phyloP scores from a whole-genome alignment of 2,888 invertebrate genomes.

The Pseudanteris insignis region DNA sequence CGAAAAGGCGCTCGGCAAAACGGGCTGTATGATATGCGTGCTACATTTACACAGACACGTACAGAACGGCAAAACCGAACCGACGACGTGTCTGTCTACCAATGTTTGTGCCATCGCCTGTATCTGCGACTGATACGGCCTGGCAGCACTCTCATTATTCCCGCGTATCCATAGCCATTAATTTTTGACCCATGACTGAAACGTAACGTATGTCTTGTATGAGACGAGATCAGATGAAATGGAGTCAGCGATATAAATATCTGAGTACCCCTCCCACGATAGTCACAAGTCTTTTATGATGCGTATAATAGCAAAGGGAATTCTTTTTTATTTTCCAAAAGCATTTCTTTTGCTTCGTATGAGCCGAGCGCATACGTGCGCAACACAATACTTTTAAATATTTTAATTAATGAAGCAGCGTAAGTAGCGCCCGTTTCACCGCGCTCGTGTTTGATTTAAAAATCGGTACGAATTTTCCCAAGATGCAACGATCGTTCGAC shows the following conservation, averaged over 20 bases:
- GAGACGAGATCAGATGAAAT: slow-evolving; percentile 42
- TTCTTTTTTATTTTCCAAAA: slow-evolving; percentile 32
- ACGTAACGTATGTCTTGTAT: slow-evolving; percentile 45
- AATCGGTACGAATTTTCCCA: too few species aligned
- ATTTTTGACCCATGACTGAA: slow-evolving; percentile 53
- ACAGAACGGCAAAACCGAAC: slow-evolving; percentile 45
- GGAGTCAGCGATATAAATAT: slow-evolving; percentile 46
- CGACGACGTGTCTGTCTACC: slow-evolving; percentile 44
- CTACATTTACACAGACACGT: slow-evolving; percentile 42
- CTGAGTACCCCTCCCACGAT: slow-evolving; percentile 38
- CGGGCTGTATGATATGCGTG: slow-evolving; percentile 43
- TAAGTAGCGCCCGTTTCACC: neutral
- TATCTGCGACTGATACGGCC: slow-evolving; percentile 46
- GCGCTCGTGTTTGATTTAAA: slow-evolving; percentile 10
- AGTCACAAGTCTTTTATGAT: slow-evolving; percentile 44
- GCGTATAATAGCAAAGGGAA: slow-evolving; percentile 41
- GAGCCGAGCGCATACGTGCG: slow-evolving; percentile 10
- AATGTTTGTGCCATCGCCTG: slow-evolving; percentile 40
- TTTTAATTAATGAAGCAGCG: slow-evolving; percentile 32
- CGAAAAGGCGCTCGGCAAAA: slow-evolving; percentile 57
- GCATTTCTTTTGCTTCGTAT: slow-evolving; percentile 24
- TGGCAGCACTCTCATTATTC: slow-evolving; percentile 59
- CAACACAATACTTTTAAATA: slow-evolving; percentile 34
- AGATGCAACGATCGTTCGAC: too few species aligned
- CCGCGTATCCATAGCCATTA: slow-evolving; percentile 56